Evolutionary conservation across 2,113 vertebrate species (phyloP), one percentile per base, ranked within the genome.

Genomic region (Sylvietta virens): DNA sequence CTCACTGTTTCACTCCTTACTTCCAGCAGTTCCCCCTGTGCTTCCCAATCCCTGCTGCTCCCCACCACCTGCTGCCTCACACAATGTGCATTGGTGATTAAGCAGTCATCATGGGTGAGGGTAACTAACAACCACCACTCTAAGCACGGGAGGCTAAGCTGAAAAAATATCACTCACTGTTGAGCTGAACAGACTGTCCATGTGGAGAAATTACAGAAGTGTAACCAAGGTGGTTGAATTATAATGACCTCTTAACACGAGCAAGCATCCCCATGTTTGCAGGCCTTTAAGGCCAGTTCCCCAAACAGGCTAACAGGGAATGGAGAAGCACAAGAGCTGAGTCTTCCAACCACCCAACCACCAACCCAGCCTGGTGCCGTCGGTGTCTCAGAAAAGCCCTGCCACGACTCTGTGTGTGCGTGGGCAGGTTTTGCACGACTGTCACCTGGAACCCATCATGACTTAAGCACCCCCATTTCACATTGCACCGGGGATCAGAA

Each of bases 301-400:
- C 44, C 37, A 19, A 57, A 60, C 6, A 21, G 30, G 17, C 10
- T n/a, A 66, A 31, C 1, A 1, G 23, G 19, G 53, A 61, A 58
- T 10, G 15, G 16, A 50, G 39, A 80, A 45, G 28, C 4, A 1
- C 31, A 57, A 40, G 65, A 73, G 9, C 42, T 0, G 10, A 81
- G 54, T n/a, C 60, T 50, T 58, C 65, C 58, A 39, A 20, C 28
- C 13, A 24, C 3, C 15, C 7, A 21, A 50, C 31, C 45, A 51
- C 37, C 1, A 6, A 72, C 10, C 23, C 87, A 81, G 40, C 13
- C 51, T 3, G 4, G 30, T 47, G 62, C 21, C 26, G 28, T 8
- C 0, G 0, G 21, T 30, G 13, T 30, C 61, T 56, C 0, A 0
- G 69, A 66, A 67, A 51, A 80, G 53, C 30, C 30, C 35, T 65